These are phyloP conservation scores for Ianthella basta DNA, from an alignment of 37 sponge, comb jelly and placozoan genomes.

Conservation along the genomic window DNA sequence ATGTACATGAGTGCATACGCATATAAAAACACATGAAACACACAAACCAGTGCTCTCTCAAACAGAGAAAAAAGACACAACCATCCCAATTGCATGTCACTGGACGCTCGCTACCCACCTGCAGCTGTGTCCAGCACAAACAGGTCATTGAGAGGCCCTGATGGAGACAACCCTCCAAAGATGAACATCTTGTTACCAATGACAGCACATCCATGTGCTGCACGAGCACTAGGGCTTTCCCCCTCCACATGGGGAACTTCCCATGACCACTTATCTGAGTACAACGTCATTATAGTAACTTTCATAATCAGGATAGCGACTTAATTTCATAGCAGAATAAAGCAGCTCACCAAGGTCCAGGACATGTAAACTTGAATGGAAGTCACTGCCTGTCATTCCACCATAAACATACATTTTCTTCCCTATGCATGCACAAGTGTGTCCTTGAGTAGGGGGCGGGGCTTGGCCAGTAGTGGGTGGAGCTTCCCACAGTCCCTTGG, in stretches of 20 bases:
- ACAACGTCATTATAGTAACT: too few relatives aligned
- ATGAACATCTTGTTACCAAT: conserved; percentile 34
- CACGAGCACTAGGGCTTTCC: conserved; percentile 47
- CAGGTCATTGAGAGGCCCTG: conserved; percentile 46
- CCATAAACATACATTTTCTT: conserved; percentile 65
- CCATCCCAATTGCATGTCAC: background rate
- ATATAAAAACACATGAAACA: too few relatives aligned
- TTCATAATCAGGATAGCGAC: background rate
- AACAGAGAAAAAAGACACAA: too few relatives aligned
- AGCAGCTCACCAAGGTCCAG: conserved; percentile 51
- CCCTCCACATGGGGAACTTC: conserved; percentile 18
- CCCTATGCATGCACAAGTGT: conserved; percentile 51
- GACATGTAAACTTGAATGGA: conserved; percentile 34
- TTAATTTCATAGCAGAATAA: conserved; percentile 3
- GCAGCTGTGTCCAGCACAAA: conserved; percentile 68
- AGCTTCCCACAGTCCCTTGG: conserved; percentile 17
- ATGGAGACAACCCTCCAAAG: conserved; percentile 67
- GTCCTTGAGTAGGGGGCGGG: conserved; percentile 74
- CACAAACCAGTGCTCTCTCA: too few relatives aligned
- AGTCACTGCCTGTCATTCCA: conserved; percentile 57
- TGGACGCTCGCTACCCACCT: background rate
- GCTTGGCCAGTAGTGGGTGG: conserved; percentile 36
- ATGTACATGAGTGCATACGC: background rate
- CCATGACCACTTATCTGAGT: conserved; percentile 40
- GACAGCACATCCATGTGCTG: conserved; percentile 72